Base-by-base conservation (phyloP, 2,888 invertebrate species). In the Myopa testacea region DNA sequence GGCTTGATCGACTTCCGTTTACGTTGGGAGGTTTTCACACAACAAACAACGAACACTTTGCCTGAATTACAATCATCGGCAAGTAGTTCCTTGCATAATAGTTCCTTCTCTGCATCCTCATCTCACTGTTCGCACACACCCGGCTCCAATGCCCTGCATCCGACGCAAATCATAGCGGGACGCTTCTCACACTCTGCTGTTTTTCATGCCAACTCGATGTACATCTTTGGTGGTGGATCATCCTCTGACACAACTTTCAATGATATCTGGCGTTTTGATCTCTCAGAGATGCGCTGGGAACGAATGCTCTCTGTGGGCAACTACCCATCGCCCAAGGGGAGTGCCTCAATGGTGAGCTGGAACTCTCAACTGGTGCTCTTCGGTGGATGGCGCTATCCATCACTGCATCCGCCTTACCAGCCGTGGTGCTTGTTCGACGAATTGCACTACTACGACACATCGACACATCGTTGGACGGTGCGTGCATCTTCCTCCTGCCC, bases 301-400 rank as follows among this genome's bases (percentile, higher is more conserved):
- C 91, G 96, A 81, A 95, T 95, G 0, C 89, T 95, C 67, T 94
- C 96, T 4, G 94, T 93, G 89, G 88, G 88, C 7, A 85, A 93
- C 70, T 98, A 98, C 90, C 98, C 98, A 10, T 96, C 97, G 5
- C 98, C 98, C 0, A 98, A 98, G 90, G 98, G 98, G 73, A 97
- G 97, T 87, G 96, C 98, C 52, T 94, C 96, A 26, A 93, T 98
- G 93, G 94, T 97, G n/a, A 92, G 93, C 82, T 95, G 97, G 90
- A 93, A 94, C 83, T 94, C 96, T 84, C 93, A 92, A 82, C 91
- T 98, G 81, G 92, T 96, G 80, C 90, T 99, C 75, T 98, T 97
- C 91, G 98, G 98, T 65, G 98, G 98, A 7, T 98, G 97, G 96
- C 95, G 97, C 14, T 96, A 97, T 89, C 97, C 97, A 38, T 95